Base-by-base conservation (phyloP, 2,113 vertebrate species). In the Mohoua ochrocephala region DNA sequence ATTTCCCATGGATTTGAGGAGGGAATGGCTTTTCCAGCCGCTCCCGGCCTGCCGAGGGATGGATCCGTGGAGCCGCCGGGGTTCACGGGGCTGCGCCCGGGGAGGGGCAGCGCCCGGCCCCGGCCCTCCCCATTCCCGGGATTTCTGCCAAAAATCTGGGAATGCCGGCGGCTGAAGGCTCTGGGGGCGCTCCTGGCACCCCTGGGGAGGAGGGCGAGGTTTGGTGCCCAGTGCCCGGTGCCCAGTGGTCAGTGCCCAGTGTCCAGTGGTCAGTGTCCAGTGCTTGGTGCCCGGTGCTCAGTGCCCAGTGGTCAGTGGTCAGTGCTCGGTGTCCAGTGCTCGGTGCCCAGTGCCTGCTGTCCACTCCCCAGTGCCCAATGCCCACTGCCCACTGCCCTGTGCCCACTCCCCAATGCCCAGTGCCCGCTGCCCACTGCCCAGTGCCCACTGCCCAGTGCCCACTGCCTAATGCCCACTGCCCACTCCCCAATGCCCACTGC, bases 271-370 rank as follows among this genome's bases (percentile, higher is more conserved):
- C 10, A 3, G 7, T 65, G 7, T 2, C 21, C 22, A 8, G 2
- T 17, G 30, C 1, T 27, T 26, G 4, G 6, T 64, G 13, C 3
- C 19, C 20, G 4, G 6, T 64, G 13, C 3, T 18, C 20, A 11
- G 7, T 42, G 17, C 4, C 19, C 10, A 4, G 2, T 68, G 11
- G 4, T 33, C 13, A 3, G 2, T 47, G 12, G 6, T 7, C 65
- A 18, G 1, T 18, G 42, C 1, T 31, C 21, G 3, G 4, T 45
- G 15, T 5, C 6, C 10, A 2, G 7, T 65, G 7, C 2, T 14
- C 22, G 7, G 13, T 63, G 18, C 8, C 27, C 37, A 3, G 17
- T 61, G 16, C 5, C 37, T 37, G 4, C 2, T 64, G 21, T 7
- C 30, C 22, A 6, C 2, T 65, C 7, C 7, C 15, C 63, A 15